Base-by-base conservation (phyloP, 2,113 vertebrate species). In the Chionomys nivalis region DNA sequence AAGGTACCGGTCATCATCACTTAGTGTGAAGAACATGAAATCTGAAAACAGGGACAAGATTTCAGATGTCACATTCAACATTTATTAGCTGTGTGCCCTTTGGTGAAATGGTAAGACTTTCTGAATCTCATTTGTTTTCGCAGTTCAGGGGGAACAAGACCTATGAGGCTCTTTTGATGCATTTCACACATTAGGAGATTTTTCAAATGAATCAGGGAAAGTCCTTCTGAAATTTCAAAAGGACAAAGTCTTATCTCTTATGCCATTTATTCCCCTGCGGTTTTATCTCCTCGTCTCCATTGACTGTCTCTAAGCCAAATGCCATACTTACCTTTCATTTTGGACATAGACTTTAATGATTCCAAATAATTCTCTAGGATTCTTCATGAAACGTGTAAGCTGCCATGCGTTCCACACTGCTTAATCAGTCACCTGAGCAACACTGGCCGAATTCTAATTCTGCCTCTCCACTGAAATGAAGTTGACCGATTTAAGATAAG, bases 81-180 rank as follows among this genome's bases (percentile, higher is more conserved):
- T 87, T 93, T 82, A 89, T 91, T 93, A 96, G 44, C 58, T 97
- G 42, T 85, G 79, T 81, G 92, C 21, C 77, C 75, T 86, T 79
- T 87, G 73, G 61, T 19, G 39, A 89, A 87, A 83, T 87, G 49
- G 73, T 95, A 70, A 93, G 93, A 89, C 44, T 49, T 95, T 94
- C 61, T 87, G 79, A 97, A 95, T 89, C 82, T 94, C 86, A 61
- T 68, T 79, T 89, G 55, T 94, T 90, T 89, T 91, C 92, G 70
- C 26, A 82, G 83, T 72, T 44, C 10, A 26, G 42, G 21, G 73
- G 77, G 58, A 92, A n/a, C 8, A 90, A 70, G n/a, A 65, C 17
- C 8, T 70, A 58, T 63, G 61, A 81, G 28, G 72, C 96, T 76
- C 8, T 36, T 23, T 66, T 88, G 65, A 16, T 81, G 13, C 73